These are phyloP conservation scores for Netelia inedita DNA, from an alignment of 2,888 invertebrate genomes.

Conservation along the genomic window DNA sequence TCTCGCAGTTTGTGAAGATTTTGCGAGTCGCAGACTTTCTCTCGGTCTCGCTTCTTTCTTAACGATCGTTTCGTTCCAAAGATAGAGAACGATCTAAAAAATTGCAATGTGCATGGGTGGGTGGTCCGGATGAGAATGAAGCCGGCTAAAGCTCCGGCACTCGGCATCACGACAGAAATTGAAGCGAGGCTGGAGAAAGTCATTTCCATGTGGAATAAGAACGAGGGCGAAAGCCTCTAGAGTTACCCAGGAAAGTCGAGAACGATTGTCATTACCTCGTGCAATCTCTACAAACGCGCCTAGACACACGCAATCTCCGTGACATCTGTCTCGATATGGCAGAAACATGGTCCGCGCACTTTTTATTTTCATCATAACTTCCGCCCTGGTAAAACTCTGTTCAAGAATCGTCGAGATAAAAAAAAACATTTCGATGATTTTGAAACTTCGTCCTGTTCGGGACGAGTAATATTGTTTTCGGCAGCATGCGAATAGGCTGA, in stretches of 20 bases:
- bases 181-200: slow-evolving; percentile 10
- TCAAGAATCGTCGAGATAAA: too few species aligned
- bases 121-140: slow-evolving; percentile 21
- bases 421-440: too few species aligned
- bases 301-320: neutral
- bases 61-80: slow-evolving; percentile 31
- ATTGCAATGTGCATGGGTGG: slow-evolving; percentile 1
- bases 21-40: neutral
- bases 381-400: too few species aligned
- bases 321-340: neutral
- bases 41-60: neutral
- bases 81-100: slow-evolving; percentile 3
- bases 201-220: slow-evolving; percentile 53
- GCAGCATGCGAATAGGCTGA: too few species aligned
- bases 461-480: too few species aligned
- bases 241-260: slow-evolving; percentile 9
- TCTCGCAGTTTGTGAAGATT: neutral
- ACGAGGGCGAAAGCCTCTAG: slow-evolving; percentile 6
- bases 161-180: slow-evolving; percentile 26
- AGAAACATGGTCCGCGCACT: neutral
- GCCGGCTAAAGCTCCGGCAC: slow-evolving; percentile 9
- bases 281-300: neutral
- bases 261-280: slow-evolving; percentile 34
- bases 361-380: neutral
- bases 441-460: too few species aligned